These are phyloP conservation scores for Paramormyrops hopkinsi DNA, from an alignment of 2,797 vertebrate species.

Conservation along the genomic window DNA sequence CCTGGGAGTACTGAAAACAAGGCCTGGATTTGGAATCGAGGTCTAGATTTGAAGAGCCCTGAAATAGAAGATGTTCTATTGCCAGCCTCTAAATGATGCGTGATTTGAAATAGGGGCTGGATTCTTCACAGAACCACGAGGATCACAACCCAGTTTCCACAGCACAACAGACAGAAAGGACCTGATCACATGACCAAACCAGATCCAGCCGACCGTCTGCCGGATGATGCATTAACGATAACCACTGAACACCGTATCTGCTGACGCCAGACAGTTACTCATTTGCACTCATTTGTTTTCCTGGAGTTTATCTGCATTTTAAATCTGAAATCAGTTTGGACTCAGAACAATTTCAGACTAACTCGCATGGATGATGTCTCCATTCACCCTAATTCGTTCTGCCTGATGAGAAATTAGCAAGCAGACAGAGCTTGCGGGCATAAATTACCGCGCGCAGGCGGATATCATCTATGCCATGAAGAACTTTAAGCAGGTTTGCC, in stretches of 20 bases:
- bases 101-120: neutral
- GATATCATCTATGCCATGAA: neutral
- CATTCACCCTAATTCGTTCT: neutral
- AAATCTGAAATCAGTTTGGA: slow-evolving; percentile 8
- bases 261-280: neutral
- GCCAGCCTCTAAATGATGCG: neutral
- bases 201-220: neutral
- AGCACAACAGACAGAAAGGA: neutral
- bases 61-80: neutral
- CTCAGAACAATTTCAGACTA: neutral
- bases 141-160: neutral
- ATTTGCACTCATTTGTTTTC: neutral
- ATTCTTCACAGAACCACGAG: neutral
- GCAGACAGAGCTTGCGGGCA: neutral
- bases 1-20: too few species aligned
- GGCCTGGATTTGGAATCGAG: too few species aligned
- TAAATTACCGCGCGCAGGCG: neutral
- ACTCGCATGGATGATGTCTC: neutral
- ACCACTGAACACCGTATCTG: neutral
- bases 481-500: neutral
- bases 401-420: neutral
- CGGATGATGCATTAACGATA: neutral
- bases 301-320: neutral
- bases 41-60: neutral
- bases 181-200: neutral